Evolutionary conservation across 2,113 vertebrate species (phyloP), one percentile per base, ranked within the genome.

Genomic region (Eptesicus fuscus): DNA sequence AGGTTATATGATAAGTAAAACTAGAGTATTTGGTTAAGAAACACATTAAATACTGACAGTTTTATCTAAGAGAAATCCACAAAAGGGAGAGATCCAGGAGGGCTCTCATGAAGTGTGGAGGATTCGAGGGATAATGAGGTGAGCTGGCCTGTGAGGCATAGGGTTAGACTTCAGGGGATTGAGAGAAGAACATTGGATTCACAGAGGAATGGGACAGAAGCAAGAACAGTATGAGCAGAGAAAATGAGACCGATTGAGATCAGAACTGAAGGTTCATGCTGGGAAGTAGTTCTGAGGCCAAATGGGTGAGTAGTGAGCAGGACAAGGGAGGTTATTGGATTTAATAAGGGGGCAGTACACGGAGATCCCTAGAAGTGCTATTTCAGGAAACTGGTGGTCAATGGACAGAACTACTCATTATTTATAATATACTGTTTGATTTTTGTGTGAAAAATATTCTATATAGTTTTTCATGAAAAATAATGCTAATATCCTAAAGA

Each of bases 381-480:
- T 82, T 89, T 94, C 67, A 71, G 83, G 49, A 74, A 42, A 37
- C 7, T 16, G 25, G 30, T 40, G 16, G 35, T 53, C 11, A 22
- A 23, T 32, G 32, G 22, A 49, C 32, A 91, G 56, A 74, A 37
- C 13, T 87, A 20, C 14, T 51, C 77, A 51, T 56, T 96, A 65
- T 56, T 95, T 53, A 71, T 51, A 65, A 73, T 51, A 69, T 16
- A 7, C 35, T 37, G 40, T 87, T 84, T 92, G 9, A 53, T 40
- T 65, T 90, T 85, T 63, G 63, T 20, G 16, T 80, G 49, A 93
- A 78, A 73, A 84, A 51, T 40, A 90, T 80, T 37, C 25, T 83
- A 83, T 71, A 83, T 77, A 86, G 25, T 40, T 76, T 95, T 35
- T 89, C 16, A 71, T 63, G 49, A 82, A 89, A 89, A 85, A 63